Evolutionary conservation across 1,140 invertebrate genomes (phyloP).

Genomic region (Drosophila sucinea): DNA sequence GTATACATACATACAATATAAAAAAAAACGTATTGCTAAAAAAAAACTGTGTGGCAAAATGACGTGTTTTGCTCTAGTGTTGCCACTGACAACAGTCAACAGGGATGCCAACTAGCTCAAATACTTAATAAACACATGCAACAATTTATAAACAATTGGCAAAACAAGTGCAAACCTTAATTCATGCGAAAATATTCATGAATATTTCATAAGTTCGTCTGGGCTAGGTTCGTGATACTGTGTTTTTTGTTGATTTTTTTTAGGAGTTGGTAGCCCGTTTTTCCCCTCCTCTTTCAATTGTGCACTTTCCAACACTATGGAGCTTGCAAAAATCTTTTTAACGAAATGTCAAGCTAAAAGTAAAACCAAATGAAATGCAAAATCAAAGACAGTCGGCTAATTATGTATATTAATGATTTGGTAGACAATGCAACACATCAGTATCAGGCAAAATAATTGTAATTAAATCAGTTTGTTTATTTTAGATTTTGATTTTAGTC

Average conservation of each 20-base stretch:
- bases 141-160: background rate
- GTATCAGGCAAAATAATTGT: background rate
- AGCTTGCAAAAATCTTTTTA: conserved; percentile 31
- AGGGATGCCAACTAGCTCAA: conserved; percentile 34
- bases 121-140: background rate
- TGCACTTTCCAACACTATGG: conserved; percentile 40
- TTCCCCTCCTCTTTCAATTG: background rate
- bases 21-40: conserved; percentile 9
- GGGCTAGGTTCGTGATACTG: background rate
- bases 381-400: background rate
- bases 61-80: conserved; percentile 59
- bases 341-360: conserved; percentile 25
- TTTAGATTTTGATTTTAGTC: background rate
- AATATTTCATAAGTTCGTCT: background rate
- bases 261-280: conserved; percentile 17
- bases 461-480: background rate
- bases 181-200: background rate
- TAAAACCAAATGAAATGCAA: background rate
- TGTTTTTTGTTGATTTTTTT: background rate
- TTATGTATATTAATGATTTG: background rate
- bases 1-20: conserved; percentile 10
- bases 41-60: conserved; percentile 45
- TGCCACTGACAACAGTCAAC: conserved; percentile 53
- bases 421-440: conserved; percentile 36
- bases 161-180: background rate